Evolutionary conservation across 2,113 vertebrate species (phyloP), one percentile per base, ranked within the genome.

Genomic region (Osmerus eperlanus): DNA sequence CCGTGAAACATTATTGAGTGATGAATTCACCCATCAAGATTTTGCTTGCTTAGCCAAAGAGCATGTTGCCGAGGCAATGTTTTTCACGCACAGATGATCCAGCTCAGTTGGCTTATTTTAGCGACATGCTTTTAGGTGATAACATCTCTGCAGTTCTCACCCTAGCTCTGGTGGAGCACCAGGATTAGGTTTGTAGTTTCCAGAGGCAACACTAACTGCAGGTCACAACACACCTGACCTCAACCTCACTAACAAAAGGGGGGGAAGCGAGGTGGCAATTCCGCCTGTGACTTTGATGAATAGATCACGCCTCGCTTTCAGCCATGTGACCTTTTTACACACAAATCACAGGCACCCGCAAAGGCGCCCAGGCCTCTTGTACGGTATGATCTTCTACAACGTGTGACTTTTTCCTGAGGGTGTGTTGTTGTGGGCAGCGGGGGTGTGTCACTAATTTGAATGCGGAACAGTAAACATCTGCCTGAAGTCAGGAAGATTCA

Each of bases 401-500:
- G 9, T 21, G 32, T 15, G 16, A 15, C n/a, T 77, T 70, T 58
- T 74, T 67, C 73, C 79, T 66, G 67, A 62, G 71, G 59, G 47
- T 21, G 14, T 36, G 67, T 53, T 36, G 63, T 15, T 4, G 28
- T 52, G 68, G 69, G n/a, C 23, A 21, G 55, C 7, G 77, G 41
- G 61, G 75, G 78, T n/a, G 73, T 56, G 56, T 74, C 59, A 74
- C 61, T 85, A 73, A 89, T 90, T 89, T 87, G 65, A 85, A 90
- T 82, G 69, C 86, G 56, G 84, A 85, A 79, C 76, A 69, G 74
- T 73, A 88, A 86, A 78, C 85, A 83, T 88, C 80, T 85, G 87
- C 85, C 77, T 67, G 60, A 79, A 88, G 87, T 86, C 86, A 53
- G 81, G 88, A 83, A 92, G 89, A 94, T 93, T 89, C 90, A 92